Evolutionary conservation across 1,140 invertebrate species (phyloP), one percentile per base, ranked within the genome.

Genomic region (Goniozus legneri): DNA sequence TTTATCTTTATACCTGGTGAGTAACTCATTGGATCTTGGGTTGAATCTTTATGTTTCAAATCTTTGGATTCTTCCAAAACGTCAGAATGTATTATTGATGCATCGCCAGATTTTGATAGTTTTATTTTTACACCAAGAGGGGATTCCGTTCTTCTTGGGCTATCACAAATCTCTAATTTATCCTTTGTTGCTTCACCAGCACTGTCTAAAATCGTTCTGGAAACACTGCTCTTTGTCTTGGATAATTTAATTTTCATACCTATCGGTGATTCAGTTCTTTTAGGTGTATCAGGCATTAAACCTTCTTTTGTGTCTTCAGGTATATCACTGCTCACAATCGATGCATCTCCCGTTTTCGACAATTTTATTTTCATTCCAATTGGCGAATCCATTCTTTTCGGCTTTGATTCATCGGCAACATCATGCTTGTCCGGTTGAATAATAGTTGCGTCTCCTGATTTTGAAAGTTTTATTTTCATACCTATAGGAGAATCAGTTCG

Each of bases 381-480:
- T 6, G 71, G 64, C 10, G 70, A 73, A 42, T 74, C 71, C 33
- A 50, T 60, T 36, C 58, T 51, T 12, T 56, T 58, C 0, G 58
- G 35, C 24, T 42, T 56, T 7, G 36, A 18, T 10, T 65, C 51
- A 6, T 60, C 56, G 2, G 4, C 4, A 8, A 13, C 12, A 20
- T 56, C 49, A 6, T 45, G 40, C 37, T 41, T 47, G 10, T 67
- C 64, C 2, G 62, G 54, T 47, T 65, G 65, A 36, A 71, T 58
- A 32, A 76, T 76, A 13, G 73, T 73, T 7, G 69, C 70, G 38
- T 75, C 73, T 14, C 73, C 74, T 15, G 53, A 62, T 44, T 74
- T 76, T 0, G 65, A 76, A 12, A 76, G 44, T 46, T 75, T 76
- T 24, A 76, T 69, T 55, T 76, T 76, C 69, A 76, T 71, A 13